Percentiles rank a stretch among this genome's conserved stretches.
Conservation (phyloP, 2,888 invertebrate species). For the Plagodis dolabraria region DNA sequence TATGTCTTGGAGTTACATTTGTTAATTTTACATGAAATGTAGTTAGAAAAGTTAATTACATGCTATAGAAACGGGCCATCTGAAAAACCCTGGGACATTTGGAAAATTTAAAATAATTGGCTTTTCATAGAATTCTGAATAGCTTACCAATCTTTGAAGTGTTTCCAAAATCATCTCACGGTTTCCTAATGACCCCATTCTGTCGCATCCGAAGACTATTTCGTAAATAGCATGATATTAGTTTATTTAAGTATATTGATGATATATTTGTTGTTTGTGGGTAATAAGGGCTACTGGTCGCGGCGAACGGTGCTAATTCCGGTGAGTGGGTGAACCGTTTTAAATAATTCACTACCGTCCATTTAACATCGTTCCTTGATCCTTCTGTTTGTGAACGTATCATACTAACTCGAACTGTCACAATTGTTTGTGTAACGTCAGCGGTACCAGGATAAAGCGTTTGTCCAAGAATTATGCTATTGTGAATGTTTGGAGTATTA, state of each 20-base stretch:
- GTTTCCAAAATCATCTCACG: not conserved
- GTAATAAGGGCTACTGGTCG: slow-evolving; percentile 69
- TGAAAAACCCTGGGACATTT: not conserved
- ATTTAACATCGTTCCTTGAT: slow-evolving; percentile 48
- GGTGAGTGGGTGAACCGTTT: slow-evolving; percentile 77
- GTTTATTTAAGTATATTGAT: slow-evolving; percentile 55
- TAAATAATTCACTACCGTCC: slow-evolving; percentile 52
- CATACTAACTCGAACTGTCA: slow-evolving; percentile 46
- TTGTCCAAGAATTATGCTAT: not conserved
- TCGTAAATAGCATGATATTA: slow-evolving; percentile 47
- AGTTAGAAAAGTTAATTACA: slow-evolving; percentile 23
- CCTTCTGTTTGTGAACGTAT: slow-evolving; percentile 57
- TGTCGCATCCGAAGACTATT: slow-evolving; percentile 5
- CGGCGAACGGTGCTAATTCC: slow-evolving; percentile 66
- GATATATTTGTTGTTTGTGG: slow-evolving; percentile 70
- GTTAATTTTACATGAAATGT: slow-evolving; percentile 12
- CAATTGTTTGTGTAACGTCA: slow-evolving; percentile 22
- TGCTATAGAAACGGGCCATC: slow-evolving; percentile 7
- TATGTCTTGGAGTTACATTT: slow-evolving; percentile 31
- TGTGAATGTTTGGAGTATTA: too few species aligned
- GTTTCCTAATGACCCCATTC: slow-evolving; percentile 16
- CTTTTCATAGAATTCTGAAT: too few species aligned
- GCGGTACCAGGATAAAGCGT: slow-evolving; percentile 14
- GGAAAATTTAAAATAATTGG: too few species aligned
- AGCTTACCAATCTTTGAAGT: not conserved